Base-by-base conservation (phyloP, 2,797 vertebrate species). In the Bufotes viridis region DNA sequence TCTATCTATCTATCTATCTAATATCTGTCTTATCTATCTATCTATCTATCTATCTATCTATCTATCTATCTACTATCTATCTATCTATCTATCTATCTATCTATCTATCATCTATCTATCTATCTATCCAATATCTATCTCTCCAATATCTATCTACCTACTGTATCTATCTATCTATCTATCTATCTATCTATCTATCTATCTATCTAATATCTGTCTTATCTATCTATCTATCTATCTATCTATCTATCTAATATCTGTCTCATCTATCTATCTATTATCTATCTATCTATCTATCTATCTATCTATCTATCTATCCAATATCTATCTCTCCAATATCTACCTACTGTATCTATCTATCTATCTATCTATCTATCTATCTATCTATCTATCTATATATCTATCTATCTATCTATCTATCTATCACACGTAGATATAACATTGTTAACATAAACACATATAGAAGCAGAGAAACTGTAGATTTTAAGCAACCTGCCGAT, bases 81-180 rank as follows among this genome's bases (percentile, higher is more conserved):
- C 75, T 78, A 78, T 22, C 18, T 78, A 55, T 78, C 42, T 78
- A 42, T 81, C 79, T 81, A 65, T 81, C 58, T 81, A 79, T 79
- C 78, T 79, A 60, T 10, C 17, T 79, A n/a, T 0, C 60, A n/a
- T 81, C 79, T 65, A 65, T 81, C 58, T 81, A 79, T 79, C 78
- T 79, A 60, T 79, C 78, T 79, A 34, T 79, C 78, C 57, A 78
- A 9, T 57, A 78, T 78, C 75, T 78, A 78, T 76, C 51, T 80
- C 22, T 80, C 78, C 60, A 6, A 42, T 5, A 60, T 79, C 78
- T 79, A 60, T 60, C 78, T 79, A 60, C 60, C 74, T 42, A 42
- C 26, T n/a, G n/a, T 79, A 60, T 79, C 55, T 78, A 78, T 78
- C 49, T 78, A 78, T 26, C 51, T 78, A 78, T 76, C 75, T 80